Evolutionary conservation across 1,140 invertebrate species (phyloP).

Genomic region (Papilio helenus): DNA sequence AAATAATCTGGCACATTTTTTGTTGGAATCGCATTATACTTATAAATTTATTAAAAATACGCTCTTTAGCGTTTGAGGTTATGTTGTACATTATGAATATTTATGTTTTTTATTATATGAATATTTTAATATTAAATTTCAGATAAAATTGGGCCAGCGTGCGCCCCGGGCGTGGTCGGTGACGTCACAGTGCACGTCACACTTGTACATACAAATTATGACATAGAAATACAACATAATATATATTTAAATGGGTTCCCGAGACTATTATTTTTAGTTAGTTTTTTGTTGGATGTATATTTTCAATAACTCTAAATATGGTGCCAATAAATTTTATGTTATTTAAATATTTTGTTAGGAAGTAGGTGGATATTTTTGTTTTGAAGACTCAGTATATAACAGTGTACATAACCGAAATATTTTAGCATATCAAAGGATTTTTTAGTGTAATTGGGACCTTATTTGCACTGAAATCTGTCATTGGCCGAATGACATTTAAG

Average conservation of each 20-base stretch:
- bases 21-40: no score
- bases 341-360: not conserved
- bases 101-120: no score
- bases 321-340: conserved; percentile 1
- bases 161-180: not conserved
- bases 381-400: conserved; percentile 1
- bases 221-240: conserved; percentile 2
- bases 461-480: no score
- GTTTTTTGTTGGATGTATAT: not conserved
- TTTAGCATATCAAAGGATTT: not conserved
- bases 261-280: conserved; percentile 7
- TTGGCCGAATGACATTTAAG: no score
- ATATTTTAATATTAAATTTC: not conserved
- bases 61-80: no score
- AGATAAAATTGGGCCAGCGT: not conserved
- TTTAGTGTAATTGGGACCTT: no score
- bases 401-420: not conserved
- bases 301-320: not conserved
- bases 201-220: not conserved
- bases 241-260: not conserved
- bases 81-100: no score
- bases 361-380: not conserved
- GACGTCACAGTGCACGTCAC: not conserved
- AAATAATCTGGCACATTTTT: no score
- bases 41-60: no score